A percentile compares a stretch with the other conserved stretches of the same genome.
These are phyloP conservation scores for Drosophila mercatorum DNA, from an alignment of 2,888 invertebrate genomes.

Conservation along the genomic window DNA sequence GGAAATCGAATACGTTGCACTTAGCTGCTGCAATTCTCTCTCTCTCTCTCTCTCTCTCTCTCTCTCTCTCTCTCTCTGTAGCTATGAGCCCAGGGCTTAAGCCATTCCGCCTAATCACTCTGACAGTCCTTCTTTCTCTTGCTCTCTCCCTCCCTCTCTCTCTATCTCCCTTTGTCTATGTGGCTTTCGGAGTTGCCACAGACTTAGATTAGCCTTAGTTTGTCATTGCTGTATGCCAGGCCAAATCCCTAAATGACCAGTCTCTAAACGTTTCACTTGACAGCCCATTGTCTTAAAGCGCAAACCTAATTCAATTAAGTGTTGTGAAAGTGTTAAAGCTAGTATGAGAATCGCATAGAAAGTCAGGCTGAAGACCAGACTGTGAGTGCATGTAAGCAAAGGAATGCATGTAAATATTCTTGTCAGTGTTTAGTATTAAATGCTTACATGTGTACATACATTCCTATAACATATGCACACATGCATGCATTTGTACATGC, in stretches of 20 bases:
- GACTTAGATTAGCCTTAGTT: conserved; percentile 11
- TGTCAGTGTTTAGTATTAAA: background rate
- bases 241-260: conserved; percentile 45
- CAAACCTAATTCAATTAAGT: conserved; percentile 62
- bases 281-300: conserved; percentile 38
- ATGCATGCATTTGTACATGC: background rate
- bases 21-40: conserved; percentile 61
- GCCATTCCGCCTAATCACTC: conserved; percentile 47
- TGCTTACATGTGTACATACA: background rate
- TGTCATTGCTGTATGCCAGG: conserved; percentile 23
- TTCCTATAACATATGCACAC: background rate
- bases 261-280: conserved; percentile 48
- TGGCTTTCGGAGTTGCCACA: conserved; percentile 22
- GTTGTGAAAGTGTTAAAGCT: conserved; percentile 17
- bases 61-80: conserved; percentile 15
- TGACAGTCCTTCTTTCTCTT: background rate
- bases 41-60: conserved; percentile 28
- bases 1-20: conserved; percentile 53
- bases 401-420: background rate
- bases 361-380: background rate
- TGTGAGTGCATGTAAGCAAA: background rate
- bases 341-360: conserved; percentile 9
- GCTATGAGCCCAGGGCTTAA: conserved; percentile 40
- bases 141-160: background rate
- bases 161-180: conserved; percentile 22